These are phyloP conservation scores for Melinaea menophilus DNA, from an alignment of 2,888 invertebrate species.

Conservation along the genomic window DNA sequence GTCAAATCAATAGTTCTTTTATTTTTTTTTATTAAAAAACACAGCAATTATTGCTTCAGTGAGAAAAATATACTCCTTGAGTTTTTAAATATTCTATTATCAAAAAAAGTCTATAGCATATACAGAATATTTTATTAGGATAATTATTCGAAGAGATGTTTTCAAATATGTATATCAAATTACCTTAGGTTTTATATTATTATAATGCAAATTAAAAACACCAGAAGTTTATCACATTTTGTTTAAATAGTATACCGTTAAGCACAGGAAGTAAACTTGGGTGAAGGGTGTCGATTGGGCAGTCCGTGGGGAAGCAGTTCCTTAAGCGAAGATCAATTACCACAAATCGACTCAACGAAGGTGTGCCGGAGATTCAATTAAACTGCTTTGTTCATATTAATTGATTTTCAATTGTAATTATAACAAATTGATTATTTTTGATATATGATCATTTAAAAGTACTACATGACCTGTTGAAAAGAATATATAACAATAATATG, in stretches of 20 bases:
- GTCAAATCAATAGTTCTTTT: background rate
- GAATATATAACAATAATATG: too few species aligned
- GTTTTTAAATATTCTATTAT: too few species aligned
- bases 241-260: background rate
- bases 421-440: background rate
- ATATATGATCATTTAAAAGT: background rate
- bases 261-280: slow-evolving; percentile 16
- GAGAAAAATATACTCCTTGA: too few species aligned
- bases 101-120: too few species aligned
- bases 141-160: too few species aligned
- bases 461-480: too few species aligned
- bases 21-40: background rate
- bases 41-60: background rate
- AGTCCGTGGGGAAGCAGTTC: slow-evolving; percentile 52
- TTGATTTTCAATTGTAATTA: background rate
- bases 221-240: too few species aligned
- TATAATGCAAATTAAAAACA: too few species aligned
- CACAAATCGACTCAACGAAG: slow-evolving; percentile 52
- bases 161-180: too few species aligned
- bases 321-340: slow-evolving; percentile 62
- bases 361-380: slow-evolving; percentile 19
- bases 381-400: slow-evolving; percentile 20
- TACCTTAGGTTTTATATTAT: too few species aligned
- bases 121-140: too few species aligned
- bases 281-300: slow-evolving; percentile 35